Evolutionary conservation across 2,797 vertebrate species (phyloP).

Genomic region (Ptychadena robeensis): DNA sequence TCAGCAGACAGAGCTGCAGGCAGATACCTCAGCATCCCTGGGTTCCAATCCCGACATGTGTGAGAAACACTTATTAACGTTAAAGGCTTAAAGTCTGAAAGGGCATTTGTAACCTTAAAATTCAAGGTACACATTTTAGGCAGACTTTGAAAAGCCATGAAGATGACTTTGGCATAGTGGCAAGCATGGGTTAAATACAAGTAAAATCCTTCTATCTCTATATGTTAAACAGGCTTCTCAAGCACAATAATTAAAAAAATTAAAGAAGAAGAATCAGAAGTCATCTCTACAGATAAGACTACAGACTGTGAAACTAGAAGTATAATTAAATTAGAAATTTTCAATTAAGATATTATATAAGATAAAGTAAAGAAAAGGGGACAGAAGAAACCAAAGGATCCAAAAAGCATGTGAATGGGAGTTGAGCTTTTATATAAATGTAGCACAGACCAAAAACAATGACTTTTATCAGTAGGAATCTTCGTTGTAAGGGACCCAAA

Average conservation of each 20-base stretch:
- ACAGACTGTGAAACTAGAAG: conserved; percentile 7
- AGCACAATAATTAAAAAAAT: not conserved
- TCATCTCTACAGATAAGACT: conserved; percentile 10
- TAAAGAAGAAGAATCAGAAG: not conserved
- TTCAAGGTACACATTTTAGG: no score
- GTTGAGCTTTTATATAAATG: not conserved
- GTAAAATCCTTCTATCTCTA: not conserved
- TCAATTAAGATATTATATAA: conserved; percentile 20
- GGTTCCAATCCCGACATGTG: no score
- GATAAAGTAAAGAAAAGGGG: not conserved
- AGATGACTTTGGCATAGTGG: no score
- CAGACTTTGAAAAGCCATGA: no score
- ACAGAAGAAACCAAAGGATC: not conserved
- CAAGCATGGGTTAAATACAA: no score
- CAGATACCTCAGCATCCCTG: no score
- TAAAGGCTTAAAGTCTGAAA: no score
- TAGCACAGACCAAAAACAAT: not conserved
- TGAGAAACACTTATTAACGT: no score
- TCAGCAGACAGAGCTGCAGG: no score
- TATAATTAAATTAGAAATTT: conserved; percentile 20
- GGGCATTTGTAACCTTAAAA: no score
- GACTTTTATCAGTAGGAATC: not conserved
- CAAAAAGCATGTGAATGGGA: not conserved
- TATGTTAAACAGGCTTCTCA: not conserved
- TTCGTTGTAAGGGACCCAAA: not conserved